Conservation (phyloP, 1,140 invertebrate genomes). For the Apolygus lucorum region DNA sequence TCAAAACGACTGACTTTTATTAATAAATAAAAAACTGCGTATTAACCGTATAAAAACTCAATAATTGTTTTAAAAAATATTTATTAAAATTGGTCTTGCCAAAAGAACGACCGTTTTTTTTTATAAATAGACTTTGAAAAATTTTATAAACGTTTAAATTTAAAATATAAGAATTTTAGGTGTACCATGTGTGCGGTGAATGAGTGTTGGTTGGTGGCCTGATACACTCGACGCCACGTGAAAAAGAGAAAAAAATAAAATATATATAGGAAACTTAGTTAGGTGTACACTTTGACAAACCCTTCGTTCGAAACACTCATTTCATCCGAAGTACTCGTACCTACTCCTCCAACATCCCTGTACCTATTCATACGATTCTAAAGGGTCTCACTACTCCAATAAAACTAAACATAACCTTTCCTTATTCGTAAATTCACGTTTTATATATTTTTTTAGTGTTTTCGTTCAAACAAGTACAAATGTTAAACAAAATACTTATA, state of each 20-base stretch:
- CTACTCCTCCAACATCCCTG: too few relatives aligned
- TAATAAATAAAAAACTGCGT: slow-evolving; percentile 31
- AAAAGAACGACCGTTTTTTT: slow-evolving; percentile 34
- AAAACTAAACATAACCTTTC: too few relatives aligned
- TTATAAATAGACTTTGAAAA: slow-evolving; percentile 32
- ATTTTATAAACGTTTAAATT: slow-evolving; percentile 32
- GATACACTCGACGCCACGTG: slow-evolving; percentile 3
- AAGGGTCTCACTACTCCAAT: too few relatives aligned
- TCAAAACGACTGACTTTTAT: slow-evolving; percentile 34
- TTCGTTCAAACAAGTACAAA: too few relatives aligned
- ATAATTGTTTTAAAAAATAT: slow-evolving; percentile 31
- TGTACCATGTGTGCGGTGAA: slow-evolving; percentile 31
- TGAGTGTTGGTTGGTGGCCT: slow-evolving; percentile 28
- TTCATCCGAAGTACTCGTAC: too few relatives aligned
- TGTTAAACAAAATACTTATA: too few relatives aligned
- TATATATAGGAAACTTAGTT: slow-evolving; percentile 3
- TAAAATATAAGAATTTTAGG: slow-evolving; percentile 30
- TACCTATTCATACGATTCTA: too few relatives aligned
- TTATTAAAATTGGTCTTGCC: slow-evolving; percentile 34
- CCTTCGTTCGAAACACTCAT: too few relatives aligned
- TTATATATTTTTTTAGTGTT: too few relatives aligned
- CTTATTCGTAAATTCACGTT: too few relatives aligned
- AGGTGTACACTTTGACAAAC: neutral
- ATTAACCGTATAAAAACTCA: slow-evolving; percentile 30
- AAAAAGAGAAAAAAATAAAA: neutral